Base-by-base conservation (phyloP, 2,888 invertebrate genomes). In the Callosobruchus maculatus region DNA sequence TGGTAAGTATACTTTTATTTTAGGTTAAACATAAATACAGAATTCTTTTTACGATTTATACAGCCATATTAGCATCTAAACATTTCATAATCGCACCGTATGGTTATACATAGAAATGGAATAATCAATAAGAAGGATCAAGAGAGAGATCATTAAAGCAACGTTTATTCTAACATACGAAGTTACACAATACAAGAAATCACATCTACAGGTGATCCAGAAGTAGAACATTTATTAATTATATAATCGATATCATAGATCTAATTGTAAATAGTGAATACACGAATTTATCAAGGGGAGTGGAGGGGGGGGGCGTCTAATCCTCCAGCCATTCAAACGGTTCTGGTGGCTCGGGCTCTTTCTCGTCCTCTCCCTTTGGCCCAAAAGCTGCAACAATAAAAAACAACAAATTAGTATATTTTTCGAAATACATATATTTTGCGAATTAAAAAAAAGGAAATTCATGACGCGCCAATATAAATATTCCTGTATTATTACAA, bases 331-430 rank as follows among this genome's bases (percentile, higher is more conserved):
- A 99, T 88, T 98, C 97, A 86, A 99, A 99, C 78, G 98, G 97
- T 90, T 98, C 98, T 84, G 98, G 98, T 69, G 98, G 97, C 83
- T 97, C 97, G 0, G 98, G 97, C 87, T 99, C 98, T 83, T 96
- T 96, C 82, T 97, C 97, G 83, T 98, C 98, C 79, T 97, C 98
- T 21, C 94, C 92, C 85, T 95, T 95, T 1, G 95, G 96, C 0
- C 96, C 96, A 83, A 94, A 95, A 0, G 96, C 96, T 85, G 83
- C 18, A 74, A 77, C 67, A 75, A 73, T 67, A 68, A 71, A 72
- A 20, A 31, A 22, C 49, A 26, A 26, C 26, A 26, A 26, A 7
- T 26, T n/a, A n/a, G n/a, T n/a, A n/a, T n/a, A n/a, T n/a, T n/a
- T n/a, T n/a, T n/a, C n/a, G n/a, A n/a, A n/a, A n/a, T n/a, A n/a